These are phyloP conservation scores for Thamnophis elegans DNA, from an alignment of 2,797 vertebrate genomes.

Conservation along the genomic window DNA sequence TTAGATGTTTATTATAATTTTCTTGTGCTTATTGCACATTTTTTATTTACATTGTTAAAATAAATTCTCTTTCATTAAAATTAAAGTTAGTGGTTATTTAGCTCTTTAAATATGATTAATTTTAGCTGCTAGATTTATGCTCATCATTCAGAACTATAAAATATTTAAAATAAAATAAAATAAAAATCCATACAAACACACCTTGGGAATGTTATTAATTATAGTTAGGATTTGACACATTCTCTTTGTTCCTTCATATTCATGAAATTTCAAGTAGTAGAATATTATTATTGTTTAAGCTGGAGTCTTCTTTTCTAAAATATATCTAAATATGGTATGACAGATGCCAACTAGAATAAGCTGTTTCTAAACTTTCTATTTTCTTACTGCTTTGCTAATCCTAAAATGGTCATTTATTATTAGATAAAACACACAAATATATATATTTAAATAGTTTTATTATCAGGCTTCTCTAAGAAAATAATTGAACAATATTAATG, in stretches of 20 bases:
- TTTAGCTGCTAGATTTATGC: constrained; percentile 46
- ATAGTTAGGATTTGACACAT: constrained; percentile 56
- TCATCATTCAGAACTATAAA: background rate
- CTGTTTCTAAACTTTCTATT: constrained; percentile 76
- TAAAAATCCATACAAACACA: background rate
- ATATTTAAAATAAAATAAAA: background rate
- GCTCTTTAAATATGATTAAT: constrained; percentile 45
- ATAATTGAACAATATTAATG: constrained; percentile 23
- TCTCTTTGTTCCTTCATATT: constrained; percentile 40
- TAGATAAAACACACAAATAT: constrained; percentile 50
- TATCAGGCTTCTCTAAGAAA: constrained; percentile 15
- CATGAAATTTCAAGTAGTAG: constrained; percentile 71
- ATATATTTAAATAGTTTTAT: constrained; percentile 21
- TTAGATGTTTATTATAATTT: constrained; percentile 54
- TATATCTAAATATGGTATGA: constrained; percentile 75
- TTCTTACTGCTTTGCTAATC: constrained; percentile 73
- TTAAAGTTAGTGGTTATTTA: constrained; percentile 34
- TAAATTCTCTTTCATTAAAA: constrained; percentile 48
- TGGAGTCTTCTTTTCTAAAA: constrained; percentile 71
- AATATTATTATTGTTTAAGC: constrained; percentile 73
- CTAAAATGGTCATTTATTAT: constrained; percentile 69
- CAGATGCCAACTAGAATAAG: constrained; percentile 79
- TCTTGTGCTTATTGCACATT: constrained; percentile 46
- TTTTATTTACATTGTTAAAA: constrained; percentile 55
- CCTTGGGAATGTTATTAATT: constrained; percentile 19